These are phyloP conservation scores for Stichopus horrens DNA, from an alignment of 53 echinoderm and acorn worm species.

Conservation along the genomic window DNA sequence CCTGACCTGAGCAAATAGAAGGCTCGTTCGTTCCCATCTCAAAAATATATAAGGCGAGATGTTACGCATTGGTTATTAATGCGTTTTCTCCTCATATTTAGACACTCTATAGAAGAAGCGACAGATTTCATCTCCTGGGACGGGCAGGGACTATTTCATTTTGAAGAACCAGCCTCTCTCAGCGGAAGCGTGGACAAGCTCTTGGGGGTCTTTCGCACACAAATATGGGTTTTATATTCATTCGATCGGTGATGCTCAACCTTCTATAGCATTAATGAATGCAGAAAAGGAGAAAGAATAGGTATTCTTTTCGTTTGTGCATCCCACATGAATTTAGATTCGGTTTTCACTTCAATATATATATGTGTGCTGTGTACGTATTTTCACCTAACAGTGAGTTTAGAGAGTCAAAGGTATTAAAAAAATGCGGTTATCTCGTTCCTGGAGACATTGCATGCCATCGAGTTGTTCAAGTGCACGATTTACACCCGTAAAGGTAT, in stretches of 20 bases:
- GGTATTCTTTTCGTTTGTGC: too few species aligned
- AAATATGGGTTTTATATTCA: conserved; percentile 4
- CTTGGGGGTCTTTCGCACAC: neutral
- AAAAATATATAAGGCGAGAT: conserved; percentile 16
- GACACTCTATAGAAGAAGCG: conserved; percentile 19
- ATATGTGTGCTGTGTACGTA: too few species aligned
- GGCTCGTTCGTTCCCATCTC: neutral
- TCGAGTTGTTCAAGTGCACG: too few species aligned
- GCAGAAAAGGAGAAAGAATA: too few species aligned
- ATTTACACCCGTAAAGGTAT: too few species aligned
- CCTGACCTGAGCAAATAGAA: conserved; percentile 17
- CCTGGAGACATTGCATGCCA: too few species aligned
- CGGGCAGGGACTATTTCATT: neutral
- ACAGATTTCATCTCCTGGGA: neutral
- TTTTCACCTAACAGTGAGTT: too few species aligned
- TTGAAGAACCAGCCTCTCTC: neutral
- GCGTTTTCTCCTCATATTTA: conserved; percentile 13
- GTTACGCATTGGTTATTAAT: conserved; percentile 23
- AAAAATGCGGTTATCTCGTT: too few species aligned
- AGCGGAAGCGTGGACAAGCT: neutral
- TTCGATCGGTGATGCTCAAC: neutral
- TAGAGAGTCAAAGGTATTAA: too few species aligned
- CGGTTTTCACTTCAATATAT: too few species aligned
- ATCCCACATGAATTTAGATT: too few species aligned
- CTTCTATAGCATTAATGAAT: too few species aligned